Percentiles rank a stretch among this genome's conserved stretches.
Evolutionary conservation across 2,797 vertebrate genomes (phyloP).

Genomic region (Pelobates cultripes): DNA sequence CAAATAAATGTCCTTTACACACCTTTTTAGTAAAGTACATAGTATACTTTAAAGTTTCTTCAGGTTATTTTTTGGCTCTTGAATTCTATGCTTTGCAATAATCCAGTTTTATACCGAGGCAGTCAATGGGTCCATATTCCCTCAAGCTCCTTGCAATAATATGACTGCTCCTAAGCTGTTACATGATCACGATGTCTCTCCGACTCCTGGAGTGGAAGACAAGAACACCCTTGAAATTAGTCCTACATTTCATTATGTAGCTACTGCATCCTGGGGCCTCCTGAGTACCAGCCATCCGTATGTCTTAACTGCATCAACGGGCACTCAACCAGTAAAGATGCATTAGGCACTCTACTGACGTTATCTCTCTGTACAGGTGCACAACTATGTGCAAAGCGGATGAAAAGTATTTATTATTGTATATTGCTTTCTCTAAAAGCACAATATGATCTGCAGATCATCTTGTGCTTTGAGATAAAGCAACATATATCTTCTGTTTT

Average conservation of each 20-base stretch:
- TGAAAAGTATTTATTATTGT: not conserved
- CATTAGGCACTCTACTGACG: not conserved
- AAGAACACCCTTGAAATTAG: not conserved
- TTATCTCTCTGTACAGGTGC: not conserved
- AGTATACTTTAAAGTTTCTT: too few species aligned
- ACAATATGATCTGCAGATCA: not conserved
- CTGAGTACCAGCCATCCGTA: conserved; percentile 14
- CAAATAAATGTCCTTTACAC: too few species aligned
- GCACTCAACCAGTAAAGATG: conserved; percentile 7
- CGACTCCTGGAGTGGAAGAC: conserved; percentile 4
- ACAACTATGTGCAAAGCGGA: not conserved
- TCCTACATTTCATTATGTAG: not conserved
- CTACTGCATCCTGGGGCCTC: not conserved
- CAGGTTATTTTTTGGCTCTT: too few species aligned
- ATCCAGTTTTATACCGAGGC: conserved; percentile 1
- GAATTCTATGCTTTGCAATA: not conserved
- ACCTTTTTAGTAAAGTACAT: too few species aligned
- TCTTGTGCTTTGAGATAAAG: not conserved
- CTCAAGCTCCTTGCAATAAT: conserved; percentile 6
- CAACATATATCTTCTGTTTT: too few species aligned
- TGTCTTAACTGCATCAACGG: not conserved
- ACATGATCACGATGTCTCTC: not conserved
- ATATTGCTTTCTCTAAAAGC: not conserved
- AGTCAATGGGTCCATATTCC: not conserved
- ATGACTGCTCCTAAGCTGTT: not conserved